Percentiles rank a stretch among this genome's conserved stretches.
phyloP scores from a whole-genome alignment of 2,797 vertebrate species.

The Triplophysa bombifrons region DNA sequence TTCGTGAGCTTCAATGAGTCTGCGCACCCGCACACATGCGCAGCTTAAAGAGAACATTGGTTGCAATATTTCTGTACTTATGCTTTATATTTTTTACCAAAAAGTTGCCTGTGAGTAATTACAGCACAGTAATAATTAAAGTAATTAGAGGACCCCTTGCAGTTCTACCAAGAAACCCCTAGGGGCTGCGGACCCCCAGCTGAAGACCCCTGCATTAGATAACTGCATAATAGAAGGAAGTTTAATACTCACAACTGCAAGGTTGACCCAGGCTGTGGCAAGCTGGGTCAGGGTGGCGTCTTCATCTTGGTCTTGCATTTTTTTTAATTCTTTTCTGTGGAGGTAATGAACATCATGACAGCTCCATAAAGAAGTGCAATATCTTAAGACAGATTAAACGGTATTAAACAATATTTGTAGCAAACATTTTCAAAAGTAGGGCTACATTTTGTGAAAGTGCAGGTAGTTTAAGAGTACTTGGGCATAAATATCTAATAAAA shows the following conservation, averaged over 20 bases:
- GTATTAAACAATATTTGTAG: not conserved
- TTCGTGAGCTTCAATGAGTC: too few species aligned
- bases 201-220: too few species aligned
- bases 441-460: not conserved
- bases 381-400: not conserved
- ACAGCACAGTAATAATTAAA: too few species aligned
- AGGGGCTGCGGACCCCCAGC: too few species aligned
- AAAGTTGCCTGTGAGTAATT: too few species aligned
- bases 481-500: not conserved
- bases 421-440: not conserved
- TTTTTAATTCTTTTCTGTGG: constrained; percentile 93
- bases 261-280: constrained; percentile 93
- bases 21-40: too few species aligned
- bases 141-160: too few species aligned
- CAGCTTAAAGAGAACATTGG: too few species aligned
- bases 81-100: too few species aligned
- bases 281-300: constrained; percentile 95
- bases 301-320: constrained; percentile 97
- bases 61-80: too few species aligned
- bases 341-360: not conserved
- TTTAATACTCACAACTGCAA: constrained; percentile 82
- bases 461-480: not conserved
- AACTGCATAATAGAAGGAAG: not conserved
- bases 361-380: not conserved
- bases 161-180: too few species aligned